A percentile compares a stretch with the other conserved stretches of the same genome.
These are phyloP conservation scores for Onthophagus sagittarius DNA, from an alignment of 2,888 invertebrate genomes.

Conservation along the genomic window DNA sequence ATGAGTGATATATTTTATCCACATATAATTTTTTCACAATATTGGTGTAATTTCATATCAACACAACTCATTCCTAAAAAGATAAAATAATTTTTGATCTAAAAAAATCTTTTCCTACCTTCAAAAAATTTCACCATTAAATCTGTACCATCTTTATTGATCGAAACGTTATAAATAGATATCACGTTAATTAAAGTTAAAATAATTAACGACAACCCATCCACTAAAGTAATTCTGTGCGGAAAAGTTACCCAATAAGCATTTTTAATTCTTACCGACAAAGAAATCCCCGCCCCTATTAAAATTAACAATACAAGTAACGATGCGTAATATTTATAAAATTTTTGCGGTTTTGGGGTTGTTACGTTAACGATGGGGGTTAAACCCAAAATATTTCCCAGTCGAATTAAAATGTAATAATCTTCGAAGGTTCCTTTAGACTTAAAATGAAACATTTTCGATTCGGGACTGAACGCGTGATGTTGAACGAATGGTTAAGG, in stretches of 20 bases:
- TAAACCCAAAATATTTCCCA: slow-evolving; percentile 1
- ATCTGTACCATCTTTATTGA: background rate
- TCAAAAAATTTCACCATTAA: slow-evolving; percentile 1
- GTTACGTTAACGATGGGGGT: background rate
- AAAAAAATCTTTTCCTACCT: background rate
- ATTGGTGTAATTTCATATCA: background rate
- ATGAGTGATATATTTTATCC: background rate
- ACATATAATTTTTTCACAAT: background rate
- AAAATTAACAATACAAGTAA: background rate
- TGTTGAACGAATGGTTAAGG: too few relatives aligned
- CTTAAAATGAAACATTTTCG: background rate
- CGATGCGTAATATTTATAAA: slow-evolving; percentile 2
- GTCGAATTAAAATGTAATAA: background rate
- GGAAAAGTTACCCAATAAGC: slow-evolving; percentile 6
- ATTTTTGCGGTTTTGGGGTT: background rate
- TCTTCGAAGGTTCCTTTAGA: background rate
- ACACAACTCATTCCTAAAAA: background rate
- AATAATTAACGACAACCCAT: background rate
- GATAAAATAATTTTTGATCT: background rate
- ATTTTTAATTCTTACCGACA: background rate
- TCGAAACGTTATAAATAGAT: background rate
- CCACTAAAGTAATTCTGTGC: slow-evolving; percentile 2
- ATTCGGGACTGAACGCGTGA: too few relatives aligned
- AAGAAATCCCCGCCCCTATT: background rate
- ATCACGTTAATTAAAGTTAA: background rate